Evolutionary conservation across 2,797 vertebrate species (phyloP).

Genomic region (Vespertilio murinus): DNA sequence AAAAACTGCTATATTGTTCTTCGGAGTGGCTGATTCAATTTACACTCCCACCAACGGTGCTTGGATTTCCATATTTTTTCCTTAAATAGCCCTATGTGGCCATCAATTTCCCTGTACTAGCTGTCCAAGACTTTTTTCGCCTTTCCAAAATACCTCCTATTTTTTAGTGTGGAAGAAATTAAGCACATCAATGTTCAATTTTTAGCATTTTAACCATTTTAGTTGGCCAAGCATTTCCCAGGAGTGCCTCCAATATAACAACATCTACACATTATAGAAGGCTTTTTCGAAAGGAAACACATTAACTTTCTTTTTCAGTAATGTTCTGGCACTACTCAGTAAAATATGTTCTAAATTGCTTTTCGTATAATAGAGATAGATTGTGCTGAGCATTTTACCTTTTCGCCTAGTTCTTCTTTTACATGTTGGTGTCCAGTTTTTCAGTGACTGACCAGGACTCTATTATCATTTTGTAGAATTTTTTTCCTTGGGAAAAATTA

Average conservation of each 20-base stretch:
- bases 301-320: constrained; percentile 40
- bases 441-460: neutral
- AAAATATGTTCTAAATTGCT: constrained; percentile 47
- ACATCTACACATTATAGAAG: constrained; percentile 3
- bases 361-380: constrained; percentile 46
- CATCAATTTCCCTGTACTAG: neutral
- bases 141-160: neutral
- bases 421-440: neutral
- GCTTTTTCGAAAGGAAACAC: neutral
- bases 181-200: neutral
- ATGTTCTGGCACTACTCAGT: constrained; percentile 1
- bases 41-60: neutral
- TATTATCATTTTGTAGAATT: neutral
- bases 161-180: neutral
- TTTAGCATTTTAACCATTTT: constrained; percentile 49
- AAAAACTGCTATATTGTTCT: constrained; percentile 47
- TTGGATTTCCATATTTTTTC: neutral
- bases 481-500: constrained; percentile 32
- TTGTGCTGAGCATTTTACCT: neutral
- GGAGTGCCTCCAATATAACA: constrained; percentile 26
- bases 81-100: neutral
- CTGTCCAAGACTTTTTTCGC: neutral
- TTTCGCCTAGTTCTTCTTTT: neutral
- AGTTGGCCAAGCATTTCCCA: constrained; percentile 47
- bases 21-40: constrained; percentile 7